Evolutionary conservation across 2,113 vertebrate species (phyloP).

Genomic region (Anoura caudifer): DNA sequence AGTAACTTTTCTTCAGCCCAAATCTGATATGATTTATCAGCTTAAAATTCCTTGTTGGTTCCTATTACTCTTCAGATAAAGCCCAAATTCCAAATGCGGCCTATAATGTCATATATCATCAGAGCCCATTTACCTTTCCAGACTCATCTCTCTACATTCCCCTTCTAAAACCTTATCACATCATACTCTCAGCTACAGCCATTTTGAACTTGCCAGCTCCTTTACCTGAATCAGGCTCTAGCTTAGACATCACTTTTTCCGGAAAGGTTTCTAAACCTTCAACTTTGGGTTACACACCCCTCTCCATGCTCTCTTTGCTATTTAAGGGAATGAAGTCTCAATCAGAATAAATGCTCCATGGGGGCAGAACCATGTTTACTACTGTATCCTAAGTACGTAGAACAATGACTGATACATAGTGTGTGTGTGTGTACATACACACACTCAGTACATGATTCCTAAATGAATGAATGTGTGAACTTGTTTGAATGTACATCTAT

Average conservation of each 20-base stretch:
- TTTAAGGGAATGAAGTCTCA: neutral
- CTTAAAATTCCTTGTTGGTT: neutral
- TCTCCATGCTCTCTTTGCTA: neutral
- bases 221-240: neutral
- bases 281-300: neutral
- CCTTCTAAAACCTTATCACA: neutral
- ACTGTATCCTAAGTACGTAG: neutral
- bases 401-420: neutral
- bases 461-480: neutral
- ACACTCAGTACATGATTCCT: neutral
- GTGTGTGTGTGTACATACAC: too few relatives aligned
- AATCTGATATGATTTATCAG: neutral
- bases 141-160: neutral
- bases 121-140: neutral
- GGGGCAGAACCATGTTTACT: neutral
- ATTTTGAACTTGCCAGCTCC: neutral
- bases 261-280: neutral
- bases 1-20: neutral
- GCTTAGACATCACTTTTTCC: neutral
- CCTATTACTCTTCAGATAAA: neutral
- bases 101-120: neutral
- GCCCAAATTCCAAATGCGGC: neutral
- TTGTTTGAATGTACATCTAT: neutral
- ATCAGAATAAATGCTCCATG: neutral
- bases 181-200: neutral